Evolutionary conservation across 2,113 vertebrate species (phyloP).

Genomic region (Hystrix cristata): DNA sequence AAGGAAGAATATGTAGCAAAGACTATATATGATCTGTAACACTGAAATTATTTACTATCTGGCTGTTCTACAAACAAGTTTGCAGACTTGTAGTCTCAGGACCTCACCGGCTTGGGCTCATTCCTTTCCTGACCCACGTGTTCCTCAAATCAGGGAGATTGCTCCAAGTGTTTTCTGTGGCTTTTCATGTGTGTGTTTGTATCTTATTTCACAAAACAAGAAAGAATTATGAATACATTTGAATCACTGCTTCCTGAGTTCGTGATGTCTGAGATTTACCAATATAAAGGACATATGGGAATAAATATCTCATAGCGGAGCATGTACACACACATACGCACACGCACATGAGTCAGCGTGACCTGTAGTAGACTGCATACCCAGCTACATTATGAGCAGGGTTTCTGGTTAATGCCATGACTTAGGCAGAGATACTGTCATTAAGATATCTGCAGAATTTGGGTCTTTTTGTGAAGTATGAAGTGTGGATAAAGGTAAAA

Average conservation of each 20-base stretch:
- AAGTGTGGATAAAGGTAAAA: conserved; percentile 5
- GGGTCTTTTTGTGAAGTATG: neutral
- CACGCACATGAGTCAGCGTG: neutral
- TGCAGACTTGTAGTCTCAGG: neutral
- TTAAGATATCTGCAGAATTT: neutral
- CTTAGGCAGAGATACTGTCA: neutral
- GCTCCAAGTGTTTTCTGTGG: neutral
- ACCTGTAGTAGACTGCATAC: fast-evolving
- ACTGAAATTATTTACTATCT: neutral
- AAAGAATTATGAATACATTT: neutral
- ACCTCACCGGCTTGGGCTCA: neutral
- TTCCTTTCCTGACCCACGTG: neutral
- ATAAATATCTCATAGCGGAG: neutral
- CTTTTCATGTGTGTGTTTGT: neutral
- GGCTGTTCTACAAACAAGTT: neutral
- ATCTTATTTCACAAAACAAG: neutral
- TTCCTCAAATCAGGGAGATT: neutral
- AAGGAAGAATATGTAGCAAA: neutral
- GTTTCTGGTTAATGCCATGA: neutral
- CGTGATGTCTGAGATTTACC: neutral
- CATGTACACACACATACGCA: neutral
- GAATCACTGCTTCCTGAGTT: neutral
- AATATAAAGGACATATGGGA: neutral
- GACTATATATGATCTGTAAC: too few relatives aligned
- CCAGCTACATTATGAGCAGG: neutral